Evolutionary conservation across 2,113 vertebrate genomes (phyloP).

Genomic region (Peromyscus maniculatus): DNA sequence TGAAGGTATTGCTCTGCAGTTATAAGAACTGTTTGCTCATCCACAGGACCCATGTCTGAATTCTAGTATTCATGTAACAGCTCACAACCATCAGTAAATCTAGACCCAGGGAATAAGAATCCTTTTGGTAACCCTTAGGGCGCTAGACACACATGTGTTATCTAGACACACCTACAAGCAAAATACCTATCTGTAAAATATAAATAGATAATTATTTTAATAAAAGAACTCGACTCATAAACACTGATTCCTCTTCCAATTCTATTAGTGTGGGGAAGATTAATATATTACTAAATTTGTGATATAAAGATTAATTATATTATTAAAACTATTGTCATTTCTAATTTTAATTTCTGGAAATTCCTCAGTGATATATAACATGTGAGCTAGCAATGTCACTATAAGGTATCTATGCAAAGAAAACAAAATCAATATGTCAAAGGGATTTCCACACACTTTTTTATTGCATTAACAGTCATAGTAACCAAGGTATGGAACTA

Average conservation of each 20-base stretch:
- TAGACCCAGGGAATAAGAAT: background rate
- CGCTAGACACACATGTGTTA: background rate
- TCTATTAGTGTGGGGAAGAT: background rate
- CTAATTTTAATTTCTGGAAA: background rate
- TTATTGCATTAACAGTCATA: background rate
- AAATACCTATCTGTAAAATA: background rate
- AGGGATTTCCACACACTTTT: background rate
- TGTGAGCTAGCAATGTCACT: background rate
- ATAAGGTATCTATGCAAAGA: background rate
- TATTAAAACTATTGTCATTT: background rate
- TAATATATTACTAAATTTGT: constrained; percentile 10
- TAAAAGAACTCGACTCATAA: background rate
- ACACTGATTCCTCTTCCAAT: background rate
- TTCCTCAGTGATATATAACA: background rate
- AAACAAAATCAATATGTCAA: background rate
- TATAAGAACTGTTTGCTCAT: background rate
- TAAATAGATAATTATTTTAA: background rate
- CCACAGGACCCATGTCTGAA: background rate
- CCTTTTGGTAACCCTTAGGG: background rate
- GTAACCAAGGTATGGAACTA: too few species aligned
- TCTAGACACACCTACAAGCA: background rate
- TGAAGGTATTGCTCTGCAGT: background rate
- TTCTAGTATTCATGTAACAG: background rate
- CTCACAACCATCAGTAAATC: background rate
- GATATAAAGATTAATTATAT: constrained; percentile 14